Evolutionary conservation across 2,113 vertebrate species (phyloP).

Genomic region (Datnioides undecimradiatus): DNA sequence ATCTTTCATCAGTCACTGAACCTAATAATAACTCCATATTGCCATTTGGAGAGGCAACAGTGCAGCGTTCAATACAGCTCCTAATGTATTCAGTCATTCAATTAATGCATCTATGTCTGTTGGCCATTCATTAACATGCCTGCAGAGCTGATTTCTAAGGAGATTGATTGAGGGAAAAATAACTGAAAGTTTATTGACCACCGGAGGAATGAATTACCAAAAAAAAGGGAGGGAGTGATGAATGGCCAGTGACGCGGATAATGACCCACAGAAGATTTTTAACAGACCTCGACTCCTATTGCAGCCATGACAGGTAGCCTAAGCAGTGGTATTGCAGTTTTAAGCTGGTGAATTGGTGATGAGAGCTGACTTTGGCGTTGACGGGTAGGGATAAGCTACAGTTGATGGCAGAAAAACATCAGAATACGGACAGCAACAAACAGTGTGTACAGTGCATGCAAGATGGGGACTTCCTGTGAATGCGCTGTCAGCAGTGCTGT

Average conservation of each 20-base stretch:
- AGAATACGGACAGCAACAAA: slow-evolving; percentile 66
- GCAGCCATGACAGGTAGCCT: slow-evolving; percentile 44
- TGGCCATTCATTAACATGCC: slow-evolving; percentile 70
- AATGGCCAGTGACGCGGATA: slow-evolving; percentile 67
- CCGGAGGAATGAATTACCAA: slow-evolving; percentile 71
- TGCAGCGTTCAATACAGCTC: slow-evolving; percentile 64
- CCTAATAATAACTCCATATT: slow-evolving; percentile 70
- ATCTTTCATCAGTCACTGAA: slow-evolving; percentile 67
- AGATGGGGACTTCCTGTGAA: slow-evolving; percentile 69
- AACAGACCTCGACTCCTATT: slow-evolving; percentile 53
- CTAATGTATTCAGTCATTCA: slow-evolving; percentile 75
- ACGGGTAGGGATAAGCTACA: slow-evolving; percentile 52
- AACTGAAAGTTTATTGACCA: slow-evolving; percentile 77
- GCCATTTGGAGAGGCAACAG: slow-evolving; percentile 57
- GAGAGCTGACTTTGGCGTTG: slow-evolving; percentile 45
- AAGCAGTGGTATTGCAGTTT: slow-evolving; percentile 45
- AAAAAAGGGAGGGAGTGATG: slow-evolving; percentile 73
- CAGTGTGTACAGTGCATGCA: slow-evolving; percentile 57
- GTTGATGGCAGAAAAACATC: slow-evolving; percentile 66
- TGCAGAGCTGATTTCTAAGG: slow-evolving; percentile 58
- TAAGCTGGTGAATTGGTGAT: slow-evolving; percentile 43
- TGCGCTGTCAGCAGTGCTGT: slow-evolving; percentile 78
- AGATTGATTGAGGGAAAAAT: slow-evolving; percentile 75
- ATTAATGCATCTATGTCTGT: slow-evolving; percentile 75
- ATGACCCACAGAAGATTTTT: slow-evolving; percentile 64